Conservation (phyloP, 2,113 vertebrate genomes). For the Colinus virginianus region DNA sequence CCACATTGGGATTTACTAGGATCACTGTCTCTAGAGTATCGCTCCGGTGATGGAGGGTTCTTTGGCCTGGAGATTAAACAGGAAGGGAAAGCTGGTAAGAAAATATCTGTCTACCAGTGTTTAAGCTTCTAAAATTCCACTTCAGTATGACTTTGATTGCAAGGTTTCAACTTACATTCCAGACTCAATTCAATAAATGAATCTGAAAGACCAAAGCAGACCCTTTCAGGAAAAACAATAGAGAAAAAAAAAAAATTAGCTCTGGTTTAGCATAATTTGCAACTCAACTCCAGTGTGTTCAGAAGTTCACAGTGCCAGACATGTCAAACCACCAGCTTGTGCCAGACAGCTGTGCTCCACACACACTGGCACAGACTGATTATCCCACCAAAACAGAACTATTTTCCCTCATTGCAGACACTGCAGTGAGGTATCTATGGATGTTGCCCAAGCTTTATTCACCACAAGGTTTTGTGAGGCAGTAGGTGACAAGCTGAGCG, state of each 20-base stretch:
- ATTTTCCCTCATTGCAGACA: not conserved
- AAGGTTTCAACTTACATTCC: not conserved
- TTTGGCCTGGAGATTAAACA: slow-evolving; percentile 83
- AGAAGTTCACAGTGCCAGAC: not conserved
- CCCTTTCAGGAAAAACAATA: not conserved
- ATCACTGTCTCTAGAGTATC: slow-evolving; percentile 89
- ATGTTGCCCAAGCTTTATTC: not conserved
- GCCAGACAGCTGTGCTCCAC: not conserved
- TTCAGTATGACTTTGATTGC: not conserved
- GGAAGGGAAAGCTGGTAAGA: not conserved
- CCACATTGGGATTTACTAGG: slow-evolving; percentile 90
- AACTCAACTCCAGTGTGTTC: not conserved
- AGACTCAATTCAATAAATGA: not conserved
- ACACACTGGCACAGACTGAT: not conserved
- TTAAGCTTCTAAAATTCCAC: not conserved
- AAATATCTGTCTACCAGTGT: not conserved
- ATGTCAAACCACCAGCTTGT: not conserved
- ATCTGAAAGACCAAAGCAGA: not conserved
- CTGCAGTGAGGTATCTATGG: not conserved
- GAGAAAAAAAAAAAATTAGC: not conserved
- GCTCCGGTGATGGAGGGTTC: slow-evolving; percentile 90
- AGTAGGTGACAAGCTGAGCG: not conserved
- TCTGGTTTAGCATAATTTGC: not conserved
- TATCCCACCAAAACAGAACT: not conserved
- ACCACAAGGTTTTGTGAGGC: not conserved